These are phyloP conservation scores for Epinephelus fuscoguttatus DNA, from an alignment of 2,113 vertebrate species.

Conservation along the genomic window DNA sequence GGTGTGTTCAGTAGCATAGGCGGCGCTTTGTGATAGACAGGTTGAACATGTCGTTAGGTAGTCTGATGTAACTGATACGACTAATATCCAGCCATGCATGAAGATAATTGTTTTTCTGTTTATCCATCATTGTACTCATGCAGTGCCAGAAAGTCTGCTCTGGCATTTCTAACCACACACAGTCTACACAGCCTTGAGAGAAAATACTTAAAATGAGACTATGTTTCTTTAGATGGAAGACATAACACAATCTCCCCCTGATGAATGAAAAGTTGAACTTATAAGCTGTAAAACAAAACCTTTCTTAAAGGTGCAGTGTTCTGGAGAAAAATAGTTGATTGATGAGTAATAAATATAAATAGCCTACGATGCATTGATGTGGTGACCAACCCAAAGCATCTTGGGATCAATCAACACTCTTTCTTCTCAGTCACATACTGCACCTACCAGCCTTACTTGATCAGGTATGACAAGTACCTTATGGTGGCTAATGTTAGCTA, in stretches of 20 bases:
- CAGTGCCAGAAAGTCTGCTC: neutral
- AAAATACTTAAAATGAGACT: neutral
- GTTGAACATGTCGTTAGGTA: slow-evolving; percentile 29
- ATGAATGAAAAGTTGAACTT: neutral
- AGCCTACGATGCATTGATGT: too few species aligned
- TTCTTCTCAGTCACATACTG: too few species aligned
- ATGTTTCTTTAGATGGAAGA: neutral
- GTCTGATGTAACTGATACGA: neutral
- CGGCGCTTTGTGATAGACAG: neutral
- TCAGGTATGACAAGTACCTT: neutral
- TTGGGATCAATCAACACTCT: too few species aligned
- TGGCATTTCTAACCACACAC: neutral
- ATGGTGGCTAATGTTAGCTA: neutral
- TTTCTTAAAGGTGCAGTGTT: too few species aligned
- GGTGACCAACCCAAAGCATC: too few species aligned
- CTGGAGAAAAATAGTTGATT: too few species aligned
- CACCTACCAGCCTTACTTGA: too few species aligned
- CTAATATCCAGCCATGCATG: neutral
- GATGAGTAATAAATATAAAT: too few species aligned
- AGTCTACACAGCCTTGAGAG: neutral
- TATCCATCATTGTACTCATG: too few species aligned
- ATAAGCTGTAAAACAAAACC: neutral
- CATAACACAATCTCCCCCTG: neutral
- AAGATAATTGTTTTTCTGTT: neutral
- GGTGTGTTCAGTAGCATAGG: slow-evolving; percentile 26